phyloP scores from a whole-genome alignment of 2,888 invertebrate genomes.

The Synanthedon tipuliformis region DNA sequence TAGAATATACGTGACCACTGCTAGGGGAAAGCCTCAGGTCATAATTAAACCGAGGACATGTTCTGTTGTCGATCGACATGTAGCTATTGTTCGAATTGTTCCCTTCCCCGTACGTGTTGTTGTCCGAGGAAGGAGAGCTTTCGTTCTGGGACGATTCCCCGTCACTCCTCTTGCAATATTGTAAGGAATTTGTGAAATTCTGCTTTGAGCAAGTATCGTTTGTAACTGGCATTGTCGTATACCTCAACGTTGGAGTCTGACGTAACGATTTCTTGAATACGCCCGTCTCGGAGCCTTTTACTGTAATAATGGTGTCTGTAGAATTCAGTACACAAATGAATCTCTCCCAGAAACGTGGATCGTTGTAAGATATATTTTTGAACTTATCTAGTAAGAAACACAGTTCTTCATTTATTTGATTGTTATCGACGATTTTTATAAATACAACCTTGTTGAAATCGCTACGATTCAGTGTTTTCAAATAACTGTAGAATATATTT shows the following conservation, averaged over 20 bases:
- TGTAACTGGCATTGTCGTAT: slow-evolving; percentile 68
- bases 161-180: slow-evolving; percentile 57
- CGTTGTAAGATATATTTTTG: slow-evolving; percentile 79
- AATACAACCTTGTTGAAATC: slow-evolving; percentile 61
- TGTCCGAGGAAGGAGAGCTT: slow-evolving; percentile 68
- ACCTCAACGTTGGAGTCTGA: slow-evolving; percentile 62
- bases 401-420: slow-evolving; percentile 58
- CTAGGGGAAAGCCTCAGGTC: slow-evolving; percentile 65
- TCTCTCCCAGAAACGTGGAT: slow-evolving; percentile 88
- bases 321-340: slow-evolving; percentile 83
- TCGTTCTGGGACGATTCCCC: slow-evolving; percentile 68
- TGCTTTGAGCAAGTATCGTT: slow-evolving; percentile 68
- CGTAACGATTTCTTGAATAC: slow-evolving; percentile 65
- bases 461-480: slow-evolving; percentile 57
- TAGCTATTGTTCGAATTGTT: slow-evolving; percentile 76
- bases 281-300: slow-evolving; percentile 54
- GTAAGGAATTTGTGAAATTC: slow-evolving; percentile 64
- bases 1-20: slow-evolving; percentile 66
- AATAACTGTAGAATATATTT: slow-evolving; percentile 62
- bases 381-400: slow-evolving; percentile 66
- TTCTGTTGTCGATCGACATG: slow-evolving; percentile 73
- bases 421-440: slow-evolving; percentile 56
- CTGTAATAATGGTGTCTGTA: slow-evolving; percentile 64
- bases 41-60: slow-evolving; percentile 68
- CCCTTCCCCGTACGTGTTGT: slow-evolving; percentile 74